These are phyloP conservation scores for Antrozous pallidus DNA, from an alignment of 2,797 vertebrate genomes.

Conservation along the genomic window DNA sequence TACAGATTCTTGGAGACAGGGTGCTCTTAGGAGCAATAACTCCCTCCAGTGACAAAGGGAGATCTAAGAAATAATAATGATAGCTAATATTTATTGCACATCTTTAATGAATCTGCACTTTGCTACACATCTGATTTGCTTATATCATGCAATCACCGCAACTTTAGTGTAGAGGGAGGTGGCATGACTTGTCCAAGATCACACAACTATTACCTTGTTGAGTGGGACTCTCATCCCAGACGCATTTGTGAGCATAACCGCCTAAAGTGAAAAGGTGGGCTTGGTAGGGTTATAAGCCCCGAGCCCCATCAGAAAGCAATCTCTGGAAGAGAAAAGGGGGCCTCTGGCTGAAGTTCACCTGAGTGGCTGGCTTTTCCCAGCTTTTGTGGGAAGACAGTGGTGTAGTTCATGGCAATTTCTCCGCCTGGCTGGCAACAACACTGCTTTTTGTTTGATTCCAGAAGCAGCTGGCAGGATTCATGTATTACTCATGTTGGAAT, in stretches of 20 bases:
- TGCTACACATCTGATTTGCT: not conserved
- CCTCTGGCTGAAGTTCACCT: not conserved
- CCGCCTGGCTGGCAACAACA: not conserved
- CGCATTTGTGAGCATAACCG: not conserved
- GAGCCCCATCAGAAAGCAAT: not conserved
- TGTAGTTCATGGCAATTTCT: not conserved
- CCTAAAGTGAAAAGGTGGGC: not conserved
- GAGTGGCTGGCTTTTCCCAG: not conserved
- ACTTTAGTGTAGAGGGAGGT: not conserved
- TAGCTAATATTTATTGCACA: not conserved
- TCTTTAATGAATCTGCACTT: not conserved
- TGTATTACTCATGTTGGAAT: constrained; percentile 54
- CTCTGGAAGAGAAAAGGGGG: not conserved
- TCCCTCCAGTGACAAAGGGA: not conserved
- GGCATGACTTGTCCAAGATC: not conserved
- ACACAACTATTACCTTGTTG: not conserved
- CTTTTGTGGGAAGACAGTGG: not conserved
- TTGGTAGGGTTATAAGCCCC: not conserved
- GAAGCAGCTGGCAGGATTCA: constrained; percentile 69
- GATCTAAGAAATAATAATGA: not conserved
- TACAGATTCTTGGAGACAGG: not conserved
- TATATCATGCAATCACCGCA: not conserved
- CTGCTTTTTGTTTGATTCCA: constrained; percentile 65
- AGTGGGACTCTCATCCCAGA: not conserved
- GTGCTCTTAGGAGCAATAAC: not conserved